These are phyloP conservation scores for Cryptotermes secundus DNA, from an alignment of 1,140 invertebrate species.

Conservation along the genomic window DNA sequence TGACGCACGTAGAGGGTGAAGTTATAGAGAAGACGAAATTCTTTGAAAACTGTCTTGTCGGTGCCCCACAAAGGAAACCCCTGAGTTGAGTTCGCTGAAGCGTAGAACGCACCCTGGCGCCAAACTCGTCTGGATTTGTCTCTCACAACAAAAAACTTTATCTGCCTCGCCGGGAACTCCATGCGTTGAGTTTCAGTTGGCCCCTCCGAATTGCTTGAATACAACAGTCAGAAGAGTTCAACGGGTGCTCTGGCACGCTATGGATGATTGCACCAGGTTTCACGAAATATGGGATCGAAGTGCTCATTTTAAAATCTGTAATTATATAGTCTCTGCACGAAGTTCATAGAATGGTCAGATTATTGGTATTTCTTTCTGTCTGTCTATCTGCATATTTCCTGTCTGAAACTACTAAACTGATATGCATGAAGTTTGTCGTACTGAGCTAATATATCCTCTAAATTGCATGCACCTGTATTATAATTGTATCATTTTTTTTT, in stretches of 20 bases:
- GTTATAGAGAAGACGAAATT: not conserved
- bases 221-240: not conserved
- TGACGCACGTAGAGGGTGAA: not conserved
- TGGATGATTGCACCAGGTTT: not conserved
- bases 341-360: too few relatives aligned
- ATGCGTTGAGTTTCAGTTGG: not conserved
- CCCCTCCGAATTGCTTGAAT: not conserved
- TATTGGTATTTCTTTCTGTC: too few relatives aligned
- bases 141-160: not conserved
- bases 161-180: not conserved
- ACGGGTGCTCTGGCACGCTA: not conserved
- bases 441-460: too few relatives aligned
- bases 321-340: too few relatives aligned
- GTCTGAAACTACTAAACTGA: too few relatives aligned
- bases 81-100: not conserved
- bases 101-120: conserved; percentile 4
- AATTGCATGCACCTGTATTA: too few relatives aligned
- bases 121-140: not conserved
- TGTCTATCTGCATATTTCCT: too few relatives aligned
- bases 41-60: conserved; percentile 9
- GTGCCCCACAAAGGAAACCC: not conserved
- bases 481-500: too few relatives aligned
- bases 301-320: too few relatives aligned
- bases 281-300: too few relatives aligned
- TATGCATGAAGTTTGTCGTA: too few relatives aligned